Conservation (phyloP, 2,113 vertebrate genomes). For the Pollachius pollachius region DNA sequence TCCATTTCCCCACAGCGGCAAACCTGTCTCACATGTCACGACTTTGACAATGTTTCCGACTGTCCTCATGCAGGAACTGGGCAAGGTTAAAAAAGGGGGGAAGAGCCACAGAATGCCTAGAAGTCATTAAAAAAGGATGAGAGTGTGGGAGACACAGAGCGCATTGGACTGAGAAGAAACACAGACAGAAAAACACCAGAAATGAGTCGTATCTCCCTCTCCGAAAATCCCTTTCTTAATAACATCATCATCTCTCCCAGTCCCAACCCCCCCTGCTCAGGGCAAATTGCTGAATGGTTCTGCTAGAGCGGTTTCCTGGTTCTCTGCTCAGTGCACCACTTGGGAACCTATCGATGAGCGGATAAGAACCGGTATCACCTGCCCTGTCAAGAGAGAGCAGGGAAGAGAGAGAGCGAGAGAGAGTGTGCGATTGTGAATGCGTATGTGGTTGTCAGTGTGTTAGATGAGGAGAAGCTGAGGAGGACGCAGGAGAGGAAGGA, state of each 20-base stretch:
- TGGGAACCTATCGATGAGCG: constrained; percentile 15
- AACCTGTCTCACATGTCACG: no score
- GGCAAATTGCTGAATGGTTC: constrained; percentile 11
- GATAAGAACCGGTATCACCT: constrained; percentile 18
- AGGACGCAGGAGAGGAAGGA: constrained; percentile 23
- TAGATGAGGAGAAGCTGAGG: no score
- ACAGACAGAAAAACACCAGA: constrained; percentile 15
- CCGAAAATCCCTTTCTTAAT: constrained; percentile 1
- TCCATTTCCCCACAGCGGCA: constrained; percentile 40
- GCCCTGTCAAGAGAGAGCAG: constrained; percentile 16
- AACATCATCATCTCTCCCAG: constrained; percentile 1
- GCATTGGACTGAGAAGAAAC: constrained; percentile 1
- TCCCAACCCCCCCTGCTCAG: neutral
- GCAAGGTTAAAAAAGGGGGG: constrained; percentile 53
- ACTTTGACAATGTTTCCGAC: neutral
- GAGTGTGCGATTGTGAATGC: constrained; percentile 1
- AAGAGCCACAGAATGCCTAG: constrained; percentile 42
- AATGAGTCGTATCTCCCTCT: neutral
- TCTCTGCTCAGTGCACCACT: constrained; percentile 28
- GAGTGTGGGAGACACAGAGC: constrained; percentile 1
- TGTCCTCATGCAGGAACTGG: neutral
- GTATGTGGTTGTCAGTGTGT: constrained; percentile 24
- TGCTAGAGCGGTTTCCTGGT: constrained; percentile 17
- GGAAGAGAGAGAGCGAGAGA: constrained; percentile 14
- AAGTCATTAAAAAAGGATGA: constrained; percentile 28